Evolutionary conservation across 2,888 invertebrate species (phyloP), one percentile per base, ranked within the genome.

Genomic region (Steromphala cineraria): DNA sequence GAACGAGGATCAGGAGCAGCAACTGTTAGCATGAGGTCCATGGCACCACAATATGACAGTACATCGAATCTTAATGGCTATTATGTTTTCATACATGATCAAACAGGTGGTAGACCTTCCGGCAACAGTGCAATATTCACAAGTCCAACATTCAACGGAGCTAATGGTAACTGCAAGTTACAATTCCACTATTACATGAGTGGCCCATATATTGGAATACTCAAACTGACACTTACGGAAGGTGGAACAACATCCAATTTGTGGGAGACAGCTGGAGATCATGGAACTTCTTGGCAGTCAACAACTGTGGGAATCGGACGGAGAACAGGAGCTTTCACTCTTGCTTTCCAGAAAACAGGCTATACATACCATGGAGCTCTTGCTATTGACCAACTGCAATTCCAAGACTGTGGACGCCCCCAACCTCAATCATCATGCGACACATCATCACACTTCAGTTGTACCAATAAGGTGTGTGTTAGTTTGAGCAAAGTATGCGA

Each of bases 321-420:
- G 53, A 84, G 89, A 56, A 67, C 74, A 0, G 79, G 83, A 10
- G 82, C 87, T 21, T 92, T 90, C 80, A 82, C 83, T 17, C 83
- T 91, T 10, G 62, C 82, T 5, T 90, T 91, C 81, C 76, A 85
- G 53, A 67, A 62, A 8, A 81, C 83, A 24, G 79, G 82, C n/a
- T 67, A 82, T 7, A 31, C 67, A 8, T 91, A 88, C 82, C 85
- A 83, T 21, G 92, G 91, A 31, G 89, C 88, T 53, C 89, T 91
- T 53, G 92, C 92, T 36, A 83, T 92, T 75, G 92, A 92, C 83
- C 90, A 92, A 81, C 85, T 92, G 21, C 81, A 84, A 74, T 89
- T 89, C 76, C 67, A 83, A 21, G 86, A 88, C 83, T 91, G 91
- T 81, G 81, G 79, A 40, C 81, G 83, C 55, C 88, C 89, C 10